Percentiles rank a stretch among this genome's conserved stretches.
Evolutionary conservation across 2,888 invertebrate species (phyloP).

Genomic region (Spodoptera picta): DNA sequence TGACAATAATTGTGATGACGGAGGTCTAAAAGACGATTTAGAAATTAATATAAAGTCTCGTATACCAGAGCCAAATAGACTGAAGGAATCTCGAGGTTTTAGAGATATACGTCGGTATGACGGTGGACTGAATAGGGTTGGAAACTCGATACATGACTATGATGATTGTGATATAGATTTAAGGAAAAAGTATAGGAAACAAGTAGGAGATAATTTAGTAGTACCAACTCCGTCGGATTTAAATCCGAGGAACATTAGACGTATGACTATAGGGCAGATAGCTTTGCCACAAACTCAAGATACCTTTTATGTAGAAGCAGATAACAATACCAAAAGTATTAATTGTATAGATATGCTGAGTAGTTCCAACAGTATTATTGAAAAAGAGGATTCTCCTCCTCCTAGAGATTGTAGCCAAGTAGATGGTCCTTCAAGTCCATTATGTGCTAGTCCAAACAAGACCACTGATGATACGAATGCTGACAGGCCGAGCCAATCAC

Average conservation of each 20-base stretch:
- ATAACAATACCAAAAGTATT: background rate
- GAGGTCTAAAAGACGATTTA: slow-evolving; percentile 3
- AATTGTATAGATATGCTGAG: background rate
- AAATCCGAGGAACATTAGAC: slow-evolving; percentile 75
- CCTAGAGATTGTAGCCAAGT: slow-evolving; percentile 14
- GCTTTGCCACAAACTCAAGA: slow-evolving; percentile 34
- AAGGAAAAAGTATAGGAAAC: slow-evolving; percentile 65
- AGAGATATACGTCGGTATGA: slow-evolving; percentile 16
- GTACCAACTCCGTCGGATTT: slow-evolving; percentile 59
- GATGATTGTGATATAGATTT: slow-evolving; percentile 64
- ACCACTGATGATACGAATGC: background rate
- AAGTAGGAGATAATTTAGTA: slow-evolving; percentile 64
- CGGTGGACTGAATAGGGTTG: slow-evolving; percentile 40
- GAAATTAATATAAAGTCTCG: slow-evolving; percentile 5
- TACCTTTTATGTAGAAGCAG: background rate
- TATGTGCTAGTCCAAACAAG: background rate
- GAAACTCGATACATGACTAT: slow-evolving; percentile 47
- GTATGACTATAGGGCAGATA: slow-evolving; percentile 69
- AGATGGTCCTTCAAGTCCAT: slow-evolving; percentile 8
- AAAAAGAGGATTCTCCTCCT: slow-evolving; percentile 2
- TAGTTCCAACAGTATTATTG: background rate
- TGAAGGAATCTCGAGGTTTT: slow-evolving; percentile 19
- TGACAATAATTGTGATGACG: slow-evolving; percentile 7
- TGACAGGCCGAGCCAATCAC: background rate
- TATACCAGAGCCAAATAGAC: slow-evolving; percentile 6